A percentile compares a stretch with the other conserved stretches of the same genome.
phyloP scores from a whole-genome alignment of 2,797 vertebrate species.

The Poeciliopsis infans region DNA sequence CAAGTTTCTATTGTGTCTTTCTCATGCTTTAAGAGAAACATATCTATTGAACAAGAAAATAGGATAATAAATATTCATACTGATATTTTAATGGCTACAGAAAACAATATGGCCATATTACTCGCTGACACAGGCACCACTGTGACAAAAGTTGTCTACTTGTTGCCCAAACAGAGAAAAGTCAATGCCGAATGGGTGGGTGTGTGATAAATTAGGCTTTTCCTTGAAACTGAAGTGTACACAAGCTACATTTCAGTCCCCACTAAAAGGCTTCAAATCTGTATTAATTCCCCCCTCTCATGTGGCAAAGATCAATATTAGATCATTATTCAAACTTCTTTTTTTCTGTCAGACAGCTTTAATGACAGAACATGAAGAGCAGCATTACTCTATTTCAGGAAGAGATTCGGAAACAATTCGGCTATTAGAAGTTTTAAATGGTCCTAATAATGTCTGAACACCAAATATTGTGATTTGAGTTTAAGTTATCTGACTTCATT shows the following conservation, averaged over 20 bases:
- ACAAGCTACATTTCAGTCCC: not conserved
- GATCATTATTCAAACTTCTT: not conserved
- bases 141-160: not conserved
- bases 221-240: not conserved
- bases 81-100: not conserved
- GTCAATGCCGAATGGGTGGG: not conserved
- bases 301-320: not conserved
- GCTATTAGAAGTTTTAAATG: not conserved
- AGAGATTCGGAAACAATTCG: not conserved
- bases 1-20: not conserved
- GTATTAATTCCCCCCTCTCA: not conserved
- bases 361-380: not conserved
- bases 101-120: not conserved
- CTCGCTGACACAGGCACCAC: not conserved
- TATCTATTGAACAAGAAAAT: not conserved
- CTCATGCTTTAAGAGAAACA: not conserved
- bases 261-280: not conserved
- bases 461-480: not conserved
- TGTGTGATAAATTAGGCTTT: not conserved
- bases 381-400: not conserved
- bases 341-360: not conserved
- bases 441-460: not conserved
- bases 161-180: not conserved
- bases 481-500: not conserved
- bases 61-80: not conserved